Evolutionary conservation across 2,113 vertebrate genomes (phyloP), one percentile per base, ranked within the genome.

Genomic region (Glaucomys volans): DNA sequence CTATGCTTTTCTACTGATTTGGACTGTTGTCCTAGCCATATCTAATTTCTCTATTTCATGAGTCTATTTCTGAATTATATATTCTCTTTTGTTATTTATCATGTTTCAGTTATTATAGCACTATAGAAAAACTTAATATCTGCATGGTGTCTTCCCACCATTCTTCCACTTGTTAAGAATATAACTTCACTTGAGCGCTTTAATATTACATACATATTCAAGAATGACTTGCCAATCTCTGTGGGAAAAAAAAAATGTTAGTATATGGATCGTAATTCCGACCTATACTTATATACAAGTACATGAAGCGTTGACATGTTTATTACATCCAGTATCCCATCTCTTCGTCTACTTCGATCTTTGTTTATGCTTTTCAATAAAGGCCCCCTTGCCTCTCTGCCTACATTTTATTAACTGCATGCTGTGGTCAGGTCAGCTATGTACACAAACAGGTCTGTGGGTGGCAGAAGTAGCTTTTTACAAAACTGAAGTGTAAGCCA

Each of bases 391-490:
- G n/a, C 79, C 62, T 18, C n/a, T 32, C 28, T 77, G 42, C 50
- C 75, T 69, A 90, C 22, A 9, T 80, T 94, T 97, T 96, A 96
- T 94, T 96, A 92, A 42, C 20, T 64, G 44, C 37, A 59, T 67
- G 9, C 50, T 44, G 8, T 13, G 42, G 64, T 52, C 67, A 16
- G 16, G 20, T 57, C 40, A 10, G 26, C 24, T 37, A 4, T 40
- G 14, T 69, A 18, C 67, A 22, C 42, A 26, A 75, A 3, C 1
- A 42, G 11, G 32, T 66, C 12, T 74, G 10, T 1, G 10, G 12
- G 18, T 40, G 26, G 42, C 47, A 72, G n/a, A 42, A 35, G 8
- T 7, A 76, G 26, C 18, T 90, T 82, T 75, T 66, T 80, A 18
- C 42, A 85, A 88, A 90, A 47, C 28, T 67, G 32, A 50, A 66